Evolutionary conservation across 2,888 invertebrate genomes (phyloP).

Genomic region (Arge pagana): DNA sequence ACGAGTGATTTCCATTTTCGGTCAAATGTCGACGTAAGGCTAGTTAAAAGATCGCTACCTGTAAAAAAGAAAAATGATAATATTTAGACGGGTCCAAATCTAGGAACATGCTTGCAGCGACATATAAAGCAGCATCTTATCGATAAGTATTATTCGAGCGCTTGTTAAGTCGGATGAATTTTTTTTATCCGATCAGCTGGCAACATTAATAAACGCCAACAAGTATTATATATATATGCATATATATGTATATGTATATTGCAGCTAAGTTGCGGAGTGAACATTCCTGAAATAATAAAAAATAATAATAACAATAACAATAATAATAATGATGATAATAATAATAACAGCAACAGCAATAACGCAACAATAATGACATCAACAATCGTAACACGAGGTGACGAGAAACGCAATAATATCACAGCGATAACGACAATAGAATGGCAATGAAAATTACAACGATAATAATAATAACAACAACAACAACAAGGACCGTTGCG

Average conservation of each 20-base stretch:
- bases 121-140: not conserved
- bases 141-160: slow-evolving; percentile 1
- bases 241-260: slow-evolving; percentile 1
- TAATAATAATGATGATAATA: slow-evolving; percentile 13
- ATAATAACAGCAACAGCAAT: slow-evolving; percentile 9
- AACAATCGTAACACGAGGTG: slow-evolving; percentile 28
- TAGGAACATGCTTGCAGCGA: not conserved
- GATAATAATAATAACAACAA: slow-evolving; percentile 10
- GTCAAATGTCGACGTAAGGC: slow-evolving; percentile 83
- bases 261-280: slow-evolving; percentile 20
- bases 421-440: slow-evolving; percentile 6
- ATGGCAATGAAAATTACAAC: slow-evolving; percentile 6
- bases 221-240: slow-evolving; percentile 3
- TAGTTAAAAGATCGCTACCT: slow-evolving; percentile 85
- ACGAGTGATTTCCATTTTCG: slow-evolving; percentile 78
- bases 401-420: slow-evolving; percentile 24
- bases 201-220: slow-evolving; percentile 11
- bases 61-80: slow-evolving; percentile 55
- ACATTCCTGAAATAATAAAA: slow-evolving; percentile 37
- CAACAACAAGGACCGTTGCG: slow-evolving; percentile 19
- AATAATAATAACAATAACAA: slow-evolving; percentile 3
- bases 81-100: not conserved
- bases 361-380: slow-evolving; percentile 10
- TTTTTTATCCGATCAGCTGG: slow-evolving; percentile 3
- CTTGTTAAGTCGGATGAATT: not conserved